Base-by-base conservation (phyloP, 2,888 invertebrate genomes). In the Nemotelus nigrinus region DNA sequence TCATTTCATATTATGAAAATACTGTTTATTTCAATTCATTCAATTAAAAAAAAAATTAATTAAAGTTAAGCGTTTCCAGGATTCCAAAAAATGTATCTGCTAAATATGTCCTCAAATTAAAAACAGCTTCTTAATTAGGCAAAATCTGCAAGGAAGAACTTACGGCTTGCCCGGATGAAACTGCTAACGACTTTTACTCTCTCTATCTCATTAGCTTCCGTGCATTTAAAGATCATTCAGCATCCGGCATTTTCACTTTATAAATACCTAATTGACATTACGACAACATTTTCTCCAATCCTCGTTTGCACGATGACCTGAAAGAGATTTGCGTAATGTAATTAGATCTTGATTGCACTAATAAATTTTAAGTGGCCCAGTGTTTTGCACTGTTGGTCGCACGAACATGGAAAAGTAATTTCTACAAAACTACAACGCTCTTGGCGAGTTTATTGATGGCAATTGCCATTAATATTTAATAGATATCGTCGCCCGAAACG, bases 281-380 rank as follows among this genome's bases (percentile, higher is more conserved):
- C 5, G 50, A 50, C 1, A 50, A 50, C 50, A 50, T 50, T 50
- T 50, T 5, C 50, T 8, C 6, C 5, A 50, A 50, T 50, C 8
- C 50, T 50, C 50, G 8, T 50, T 50, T 7, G 50, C 50, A 50
- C 50, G 50, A 50, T 50, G 8, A 50, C 50, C 8, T 7, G 50
- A 50, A 50, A 50, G 50, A 63, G 63, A 63, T 63, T 63, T 63
- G 63, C 63, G 60, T 63, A 63, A 45, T 10, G 47, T 65, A 45
- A 65, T 45, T 45, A 65, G 45, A 39, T 47, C 10, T 47, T 65
- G 47, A 65, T 65, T 47, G 47, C 47, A 4, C 47, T 41, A 45
- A 45, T 65, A 45, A 65, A 65, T 65, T 45, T 65, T 65, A 4
- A 65, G 10, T 45, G n/a, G 41, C 43, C 7, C 43, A 43, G 8